Conservation (phyloP, 1,140 invertebrate genomes). For the Hesperophylax magnus region DNA sequence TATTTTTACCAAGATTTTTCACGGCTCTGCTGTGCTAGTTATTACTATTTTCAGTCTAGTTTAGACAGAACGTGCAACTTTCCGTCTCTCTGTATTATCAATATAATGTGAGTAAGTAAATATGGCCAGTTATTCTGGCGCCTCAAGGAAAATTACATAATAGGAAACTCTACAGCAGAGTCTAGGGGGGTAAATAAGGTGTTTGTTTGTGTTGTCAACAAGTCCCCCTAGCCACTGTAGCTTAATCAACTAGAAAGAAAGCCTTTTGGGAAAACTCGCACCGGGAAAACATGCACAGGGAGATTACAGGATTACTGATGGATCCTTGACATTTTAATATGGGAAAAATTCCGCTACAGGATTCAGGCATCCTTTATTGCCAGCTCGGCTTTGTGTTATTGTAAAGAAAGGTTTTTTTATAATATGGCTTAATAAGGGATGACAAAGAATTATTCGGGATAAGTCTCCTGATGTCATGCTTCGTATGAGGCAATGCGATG, state of each 20-base stretch:
- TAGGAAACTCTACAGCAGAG: no score
- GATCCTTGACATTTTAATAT: neutral
- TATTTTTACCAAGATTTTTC: no score
- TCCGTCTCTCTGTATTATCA: neutral
- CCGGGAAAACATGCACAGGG: neutral
- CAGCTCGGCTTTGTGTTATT: no score
- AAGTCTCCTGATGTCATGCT: no score
- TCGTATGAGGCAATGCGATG: no score
- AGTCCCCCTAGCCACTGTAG: neutral
- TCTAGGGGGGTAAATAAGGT: neutral
- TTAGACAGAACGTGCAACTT: neutral
- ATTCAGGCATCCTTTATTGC: no score
- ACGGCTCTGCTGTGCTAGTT: no score
- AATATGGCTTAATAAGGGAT: no score
- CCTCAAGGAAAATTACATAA: neutral
- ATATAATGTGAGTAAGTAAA: neutral
- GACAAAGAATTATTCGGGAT: no score
- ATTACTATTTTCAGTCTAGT: no score
- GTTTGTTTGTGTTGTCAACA: constrained; percentile 25
- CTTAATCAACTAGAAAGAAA: constrained; percentile 20
- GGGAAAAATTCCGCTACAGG: neutral
- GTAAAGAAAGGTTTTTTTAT: no score
- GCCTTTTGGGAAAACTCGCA: neutral
- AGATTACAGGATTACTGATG: neutral
- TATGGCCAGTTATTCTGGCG: neutral